These are phyloP conservation scores for Bibio marci DNA, from an alignment of 2,888 invertebrate species.

Conservation along the genomic window DNA sequence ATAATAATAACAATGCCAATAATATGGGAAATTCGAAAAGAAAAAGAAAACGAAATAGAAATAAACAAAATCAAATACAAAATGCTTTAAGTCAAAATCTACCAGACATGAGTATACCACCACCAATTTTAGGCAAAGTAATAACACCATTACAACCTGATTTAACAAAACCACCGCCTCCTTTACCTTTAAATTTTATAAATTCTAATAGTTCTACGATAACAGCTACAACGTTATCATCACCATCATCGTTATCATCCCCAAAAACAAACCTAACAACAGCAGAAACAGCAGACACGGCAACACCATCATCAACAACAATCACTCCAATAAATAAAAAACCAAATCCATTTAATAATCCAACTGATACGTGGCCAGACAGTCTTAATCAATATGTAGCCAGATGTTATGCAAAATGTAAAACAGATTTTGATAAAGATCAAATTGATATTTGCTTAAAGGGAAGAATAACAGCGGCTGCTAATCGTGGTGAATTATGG, in stretches of 20 bases:
- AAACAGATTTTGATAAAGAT: conserved; percentile 76
- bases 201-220: conserved; percentile 7
- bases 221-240: background rate
- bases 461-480: conserved; percentile 82
- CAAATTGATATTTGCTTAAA: conserved; percentile 88
- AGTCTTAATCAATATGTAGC: conserved; percentile 74
- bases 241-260: background rate
- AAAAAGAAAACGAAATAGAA: conserved; percentile 57
- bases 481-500: conserved; percentile 72
- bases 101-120: conserved; percentile 21
- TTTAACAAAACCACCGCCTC: conserved; percentile 33
- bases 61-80: conserved; percentile 30
- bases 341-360: conserved; percentile 31
- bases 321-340: conserved; percentile 16
- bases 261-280: conserved; percentile 18
- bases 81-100: conserved; percentile 15
- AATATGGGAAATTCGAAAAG: conserved; percentile 46
- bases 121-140: conserved; percentile 29
- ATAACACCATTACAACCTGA: conserved; percentile 26
- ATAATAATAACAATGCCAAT: conserved; percentile 16
- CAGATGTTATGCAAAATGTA: conserved; percentile 81
- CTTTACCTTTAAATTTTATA: conserved; percentile 32
- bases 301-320: conserved; percentile 29
- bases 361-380: conserved; percentile 60
- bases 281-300: conserved; percentile 19